These are phyloP conservation scores for Patagioenas fasciata DNA, from an alignment of 2,113 vertebrate genomes.

Conservation along the genomic window DNA sequence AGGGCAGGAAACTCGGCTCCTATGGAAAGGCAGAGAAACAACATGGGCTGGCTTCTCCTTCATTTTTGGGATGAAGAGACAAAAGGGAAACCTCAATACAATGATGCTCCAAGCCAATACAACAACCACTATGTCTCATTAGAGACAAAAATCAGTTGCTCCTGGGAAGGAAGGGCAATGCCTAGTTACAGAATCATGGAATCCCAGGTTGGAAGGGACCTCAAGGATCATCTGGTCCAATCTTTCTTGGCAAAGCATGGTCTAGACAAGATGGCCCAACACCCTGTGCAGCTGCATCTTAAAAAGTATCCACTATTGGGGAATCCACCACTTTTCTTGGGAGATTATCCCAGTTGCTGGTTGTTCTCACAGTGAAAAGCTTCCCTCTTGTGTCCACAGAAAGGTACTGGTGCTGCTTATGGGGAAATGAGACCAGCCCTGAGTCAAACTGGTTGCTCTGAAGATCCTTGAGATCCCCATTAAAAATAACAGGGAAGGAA, in stretches of 20 bases:
- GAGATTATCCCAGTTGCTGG: too few species aligned
- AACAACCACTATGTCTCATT: neutral
- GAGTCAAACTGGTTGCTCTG: neutral
- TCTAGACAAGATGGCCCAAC: too few species aligned
- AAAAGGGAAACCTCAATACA: neutral
- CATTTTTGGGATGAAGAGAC: neutral
- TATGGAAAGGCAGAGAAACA: conserved; percentile 21
- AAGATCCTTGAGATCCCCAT: neutral
- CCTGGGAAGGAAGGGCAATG: neutral
- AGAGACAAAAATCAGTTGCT: neutral
- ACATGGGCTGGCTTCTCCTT: accelerated
- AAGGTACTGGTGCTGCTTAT: neutral
- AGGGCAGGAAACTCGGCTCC: conserved; percentile 74
- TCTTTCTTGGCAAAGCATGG: too few species aligned
- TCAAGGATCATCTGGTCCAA: too few species aligned
- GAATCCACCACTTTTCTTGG: too few species aligned
- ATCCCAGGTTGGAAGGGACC: too few species aligned
- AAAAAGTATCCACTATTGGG: too few species aligned
- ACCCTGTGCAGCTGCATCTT: too few species aligned
- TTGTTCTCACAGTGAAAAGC: too few species aligned
- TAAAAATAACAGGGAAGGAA: neutral
- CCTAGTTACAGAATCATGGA: too few species aligned
- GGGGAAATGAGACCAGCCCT: neutral
- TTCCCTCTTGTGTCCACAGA: neutral
- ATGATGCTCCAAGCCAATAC: neutral